Conservation (phyloP, 2,797 vertebrate genomes). For the Melanotaenia trifasciata region DNA sequence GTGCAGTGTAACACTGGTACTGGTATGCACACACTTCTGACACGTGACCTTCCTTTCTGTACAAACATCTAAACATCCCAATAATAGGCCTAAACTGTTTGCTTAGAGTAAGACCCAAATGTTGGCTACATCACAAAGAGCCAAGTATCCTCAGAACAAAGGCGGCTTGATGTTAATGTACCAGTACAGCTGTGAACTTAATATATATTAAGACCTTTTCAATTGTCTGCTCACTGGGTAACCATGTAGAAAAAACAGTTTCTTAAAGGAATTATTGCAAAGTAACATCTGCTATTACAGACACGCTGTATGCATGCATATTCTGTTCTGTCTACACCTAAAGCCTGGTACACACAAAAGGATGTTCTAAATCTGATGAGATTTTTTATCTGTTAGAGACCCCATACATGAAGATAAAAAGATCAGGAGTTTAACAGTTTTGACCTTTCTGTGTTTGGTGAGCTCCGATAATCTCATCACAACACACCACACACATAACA, state of each 20-base stretch:
- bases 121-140: slow-evolving; percentile 8
- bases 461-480: no score
- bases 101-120: slow-evolving; percentile 10
- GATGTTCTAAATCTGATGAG: no score
- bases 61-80: slow-evolving; percentile 51
- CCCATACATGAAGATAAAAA: no score
- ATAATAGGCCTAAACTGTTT: slow-evolving; percentile 49
- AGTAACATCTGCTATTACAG: not conserved
- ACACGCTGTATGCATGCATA: not conserved
- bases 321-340: not conserved
- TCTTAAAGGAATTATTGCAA: not conserved
- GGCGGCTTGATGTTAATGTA: not conserved
- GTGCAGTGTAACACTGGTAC: slow-evolving; percentile 17
- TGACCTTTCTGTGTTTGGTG: no score
- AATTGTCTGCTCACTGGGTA: not conserved
- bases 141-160: slow-evolving; percentile 20
- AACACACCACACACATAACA: no score
- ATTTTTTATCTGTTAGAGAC: no score
- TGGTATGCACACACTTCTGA: slow-evolving; percentile 42
- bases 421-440: no score
- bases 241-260: slow-evolving; percentile 2
- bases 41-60: slow-evolving; percentile 43
- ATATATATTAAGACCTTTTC: not conserved
- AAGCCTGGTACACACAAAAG: no score
- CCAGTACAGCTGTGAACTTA: not conserved